Base-by-base conservation (phyloP, 53 echinoderm and acorn worm species). In the Hippasteria phrygiana region DNA sequence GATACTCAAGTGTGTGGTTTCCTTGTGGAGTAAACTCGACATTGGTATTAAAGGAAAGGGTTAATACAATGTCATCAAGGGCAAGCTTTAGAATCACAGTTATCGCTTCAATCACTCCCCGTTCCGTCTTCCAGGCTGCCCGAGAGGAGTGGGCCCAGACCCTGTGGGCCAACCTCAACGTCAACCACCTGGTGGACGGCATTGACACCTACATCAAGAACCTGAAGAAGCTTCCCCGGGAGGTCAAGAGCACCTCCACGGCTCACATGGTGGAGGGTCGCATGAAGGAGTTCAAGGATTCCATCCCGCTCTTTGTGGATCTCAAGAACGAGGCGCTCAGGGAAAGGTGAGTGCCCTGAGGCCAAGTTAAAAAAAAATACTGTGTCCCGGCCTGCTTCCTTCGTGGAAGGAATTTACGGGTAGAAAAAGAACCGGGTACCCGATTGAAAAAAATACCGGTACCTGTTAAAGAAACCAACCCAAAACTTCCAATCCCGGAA, bases 101-200 rank as follows among this genome's bases (percentile, higher is more conserved):
- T n/a, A n/a, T n/a, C n/a, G n/a, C n/a, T n/a, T n/a, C n/a, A n/a
- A n/a, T n/a, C n/a, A 28, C 36, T 1, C 4, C 1, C 8, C 69
- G 24, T 73, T 85, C 14, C 47, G n/a, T 37, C 24, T 66, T 80
- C 2, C 55, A 98, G 99, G 96, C 96, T 74, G 99, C 99, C 20
- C 93, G 96, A 39, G 99, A 99, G 73, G 99, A 99, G 76, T 99
- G 99, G 98, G 96, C 99, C 24, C 99, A 99, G 93, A 99, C 99
- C 2, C 93, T 99, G 33, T 99, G 99, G 99, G 91, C 99, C 17
- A 99, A 99, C 78, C 93, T 99, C 29, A 99, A 93, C 39, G 93
- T 99, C 62, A 91, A 90, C 71, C 94, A 93, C 33, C 92, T 99
- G 22, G 93, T 94, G 16, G 99, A 99, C 27, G 99, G 99, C 26